Percentiles rank a stretch among this genome's conserved stretches.
These are phyloP conservation scores for Alauda arvensis DNA, from an alignment of 2,797 vertebrate genomes.

Conservation along the genomic window DNA sequence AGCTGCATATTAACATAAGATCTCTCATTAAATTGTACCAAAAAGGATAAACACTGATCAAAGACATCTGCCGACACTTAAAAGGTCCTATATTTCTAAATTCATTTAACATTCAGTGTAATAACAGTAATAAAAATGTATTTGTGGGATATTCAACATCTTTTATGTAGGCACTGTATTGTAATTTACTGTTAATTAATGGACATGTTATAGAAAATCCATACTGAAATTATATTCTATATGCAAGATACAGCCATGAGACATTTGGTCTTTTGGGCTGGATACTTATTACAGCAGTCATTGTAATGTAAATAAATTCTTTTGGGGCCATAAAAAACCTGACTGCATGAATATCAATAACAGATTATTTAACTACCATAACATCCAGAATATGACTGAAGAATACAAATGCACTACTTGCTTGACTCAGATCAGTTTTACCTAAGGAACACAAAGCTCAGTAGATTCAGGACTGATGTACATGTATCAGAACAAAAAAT, in stretches of 20 bases:
- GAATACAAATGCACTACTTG: neutral
- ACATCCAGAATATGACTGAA: neutral
- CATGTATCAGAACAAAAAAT: neutral
- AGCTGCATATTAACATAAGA: constrained; percentile 57
- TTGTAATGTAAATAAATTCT: constrained; percentile 31
- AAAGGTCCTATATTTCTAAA: constrained; percentile 19
- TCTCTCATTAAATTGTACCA: constrained; percentile 50
- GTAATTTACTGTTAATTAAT: constrained; percentile 52
- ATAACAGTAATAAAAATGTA: constrained; percentile 42
- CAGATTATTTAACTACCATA: constrained; percentile 1
- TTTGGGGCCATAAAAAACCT: neutral
- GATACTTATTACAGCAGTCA: neutral
- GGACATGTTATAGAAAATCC: constrained; percentile 11
- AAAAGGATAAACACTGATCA: constrained; percentile 55
- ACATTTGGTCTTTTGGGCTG: neutral
- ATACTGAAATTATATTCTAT: neutral
- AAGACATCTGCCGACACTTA: constrained; percentile 56
- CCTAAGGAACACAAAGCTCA: neutral
- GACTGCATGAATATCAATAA: neutral
- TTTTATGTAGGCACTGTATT: constrained; percentile 19
- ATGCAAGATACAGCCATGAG: neutral
- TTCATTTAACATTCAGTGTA: constrained; percentile 33
- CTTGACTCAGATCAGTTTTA: neutral
- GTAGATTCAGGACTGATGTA: neutral
- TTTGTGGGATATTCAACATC: constrained; percentile 31